phyloP scores from a whole-genome alignment of 2,797 vertebrate genomes.

The Cyprinodon diabolis region DNA sequence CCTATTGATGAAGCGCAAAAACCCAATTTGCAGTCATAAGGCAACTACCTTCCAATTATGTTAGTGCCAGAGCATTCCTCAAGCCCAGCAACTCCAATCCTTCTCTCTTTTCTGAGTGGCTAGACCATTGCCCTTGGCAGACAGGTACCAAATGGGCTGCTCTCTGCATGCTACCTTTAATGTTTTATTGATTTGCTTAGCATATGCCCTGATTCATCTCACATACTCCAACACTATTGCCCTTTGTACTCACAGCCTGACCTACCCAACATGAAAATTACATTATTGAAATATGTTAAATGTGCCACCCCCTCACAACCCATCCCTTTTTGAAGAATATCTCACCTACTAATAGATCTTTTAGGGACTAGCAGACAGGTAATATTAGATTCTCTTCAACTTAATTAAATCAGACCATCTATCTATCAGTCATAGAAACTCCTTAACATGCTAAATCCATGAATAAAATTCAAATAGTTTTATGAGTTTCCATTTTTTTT shows the following conservation, averaged over 20 bases:
- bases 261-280: constrained; percentile 81
- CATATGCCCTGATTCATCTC: constrained; percentile 79
- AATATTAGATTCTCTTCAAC: constrained; percentile 70
- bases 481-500: constrained; percentile 63
- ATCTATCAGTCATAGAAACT: constrained; percentile 78
- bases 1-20: constrained; percentile 91
- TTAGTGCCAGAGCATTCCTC: constrained; percentile 85
- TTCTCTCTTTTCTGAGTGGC: constrained; percentile 80
- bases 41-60: constrained; percentile 89
- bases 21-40: constrained; percentile 94
- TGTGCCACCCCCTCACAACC: constrained; percentile 50
- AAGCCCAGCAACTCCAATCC: constrained; percentile 86
- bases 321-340: constrained; percentile 64
- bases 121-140: constrained; percentile 80
- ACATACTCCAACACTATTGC: constrained; percentile 77
- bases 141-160: constrained; percentile 82
- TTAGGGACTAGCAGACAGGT: constrained; percentile 70
- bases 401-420: constrained; percentile 65
- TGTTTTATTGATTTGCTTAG: constrained; percentile 85
- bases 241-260: constrained; percentile 78
- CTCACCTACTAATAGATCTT: constrained; percentile 77
- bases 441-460: constrained; percentile 74
- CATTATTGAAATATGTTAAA: constrained; percentile 83
- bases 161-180: constrained; percentile 81
- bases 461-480: constrained; percentile 71